phyloP scores from a whole-genome alignment of 2,113 vertebrate genomes.

The Elachura formosa region DNA sequence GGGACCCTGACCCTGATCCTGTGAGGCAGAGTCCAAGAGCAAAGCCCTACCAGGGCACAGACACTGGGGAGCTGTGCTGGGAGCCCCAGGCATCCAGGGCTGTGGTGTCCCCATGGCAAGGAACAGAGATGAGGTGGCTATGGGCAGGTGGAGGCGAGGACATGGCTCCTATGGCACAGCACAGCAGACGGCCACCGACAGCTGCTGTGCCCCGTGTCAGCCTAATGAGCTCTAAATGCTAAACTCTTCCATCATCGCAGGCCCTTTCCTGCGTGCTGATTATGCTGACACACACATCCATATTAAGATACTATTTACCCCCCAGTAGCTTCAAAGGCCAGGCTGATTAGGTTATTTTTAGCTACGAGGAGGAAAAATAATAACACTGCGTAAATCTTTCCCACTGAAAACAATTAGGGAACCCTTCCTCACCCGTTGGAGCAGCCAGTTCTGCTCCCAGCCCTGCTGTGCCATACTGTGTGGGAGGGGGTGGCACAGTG shows the following conservation, averaged over 20 bases:
- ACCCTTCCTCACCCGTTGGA: background rate
- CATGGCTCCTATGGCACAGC: fast-evolving
- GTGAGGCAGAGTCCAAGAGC: background rate
- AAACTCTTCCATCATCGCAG: constrained; percentile 39
- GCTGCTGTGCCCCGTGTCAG: background rate
- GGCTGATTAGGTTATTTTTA: constrained; percentile 68
- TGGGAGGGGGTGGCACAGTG: fast-evolving
- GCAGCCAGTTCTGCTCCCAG: background rate
- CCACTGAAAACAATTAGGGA: constrained; percentile 12
- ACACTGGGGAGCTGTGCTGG: fast-evolving
- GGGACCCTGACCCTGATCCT: fast-evolving
- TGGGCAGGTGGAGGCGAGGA: background rate
- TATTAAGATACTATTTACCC: constrained; percentile 62
- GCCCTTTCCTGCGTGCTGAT: constrained; percentile 24
- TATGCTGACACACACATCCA: constrained; percentile 58
- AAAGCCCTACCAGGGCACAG: background rate
- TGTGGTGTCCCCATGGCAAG: fast-evolving
- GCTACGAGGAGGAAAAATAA: background rate
- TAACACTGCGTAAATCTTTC: background rate
- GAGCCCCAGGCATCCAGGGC: fast-evolving
- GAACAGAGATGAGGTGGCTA: background rate
- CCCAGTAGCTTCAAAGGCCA: constrained; percentile 50
- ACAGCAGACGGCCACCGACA: background rate
- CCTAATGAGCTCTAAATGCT: constrained; percentile 63
- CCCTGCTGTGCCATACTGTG: background rate